Evolutionary conservation across 1,140 invertebrate genomes (phyloP).

Genomic region (Macrotrachela quadricornifera): DNA sequence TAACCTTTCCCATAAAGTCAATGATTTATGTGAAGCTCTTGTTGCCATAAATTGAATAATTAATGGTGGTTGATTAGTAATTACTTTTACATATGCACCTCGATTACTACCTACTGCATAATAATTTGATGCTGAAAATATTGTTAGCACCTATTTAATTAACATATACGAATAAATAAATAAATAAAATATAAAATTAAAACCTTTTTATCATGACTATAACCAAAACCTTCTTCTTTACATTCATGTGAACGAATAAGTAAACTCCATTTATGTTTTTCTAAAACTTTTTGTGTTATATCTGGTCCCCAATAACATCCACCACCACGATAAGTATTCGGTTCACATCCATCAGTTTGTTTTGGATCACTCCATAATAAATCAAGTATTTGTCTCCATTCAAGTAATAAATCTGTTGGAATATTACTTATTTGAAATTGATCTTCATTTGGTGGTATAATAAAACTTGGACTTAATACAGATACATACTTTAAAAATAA

Average conservation of each 20-base stretch:
- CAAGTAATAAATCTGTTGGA: neutral
- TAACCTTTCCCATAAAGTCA: constrained; percentile 51
- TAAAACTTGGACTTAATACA: too few species aligned
- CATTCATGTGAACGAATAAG: constrained; percentile 73
- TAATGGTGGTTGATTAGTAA: constrained; percentile 41
- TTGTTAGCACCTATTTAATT: constrained; percentile 50
- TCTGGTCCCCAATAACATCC: constrained; percentile 75
- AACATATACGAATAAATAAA: neutral
- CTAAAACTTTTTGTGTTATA: constrained; percentile 51
- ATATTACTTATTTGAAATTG: neutral
- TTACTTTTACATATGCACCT: constrained; percentile 60
- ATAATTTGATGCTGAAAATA: constrained; percentile 81
- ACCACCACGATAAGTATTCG: constrained; percentile 61
- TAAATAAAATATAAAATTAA: neutral
- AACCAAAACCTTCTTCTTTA: constrained; percentile 67
- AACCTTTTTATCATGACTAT: constrained; percentile 55
- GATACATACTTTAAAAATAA: too few species aligned
- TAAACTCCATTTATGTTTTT: constrained; percentile 47
- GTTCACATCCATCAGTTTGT: constrained; percentile 37
- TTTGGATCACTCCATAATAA: constrained; percentile 5
- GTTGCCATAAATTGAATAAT: constrained; percentile 33
- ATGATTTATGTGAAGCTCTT: constrained; percentile 28
- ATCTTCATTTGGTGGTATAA: neutral
- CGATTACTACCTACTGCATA: constrained; percentile 75
- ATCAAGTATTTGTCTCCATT: constrained; percentile 31